Conservation (phyloP, 2,797 vertebrate genomes). For the Falco concolor region DNA sequence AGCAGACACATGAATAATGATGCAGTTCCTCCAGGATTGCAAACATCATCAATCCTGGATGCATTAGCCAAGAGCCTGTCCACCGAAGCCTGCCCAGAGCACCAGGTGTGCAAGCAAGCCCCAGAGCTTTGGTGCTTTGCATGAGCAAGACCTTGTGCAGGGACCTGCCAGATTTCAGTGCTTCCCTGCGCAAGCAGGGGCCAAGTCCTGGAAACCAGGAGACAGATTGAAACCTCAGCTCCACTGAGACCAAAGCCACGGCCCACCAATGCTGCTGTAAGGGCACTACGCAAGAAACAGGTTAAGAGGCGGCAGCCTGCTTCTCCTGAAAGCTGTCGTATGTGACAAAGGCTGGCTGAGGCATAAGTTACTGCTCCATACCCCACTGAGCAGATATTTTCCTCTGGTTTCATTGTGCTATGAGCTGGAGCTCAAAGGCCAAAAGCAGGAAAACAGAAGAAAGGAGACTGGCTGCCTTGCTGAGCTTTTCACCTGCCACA, state of each 20-base stretch:
- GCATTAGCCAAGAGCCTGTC: neutral
- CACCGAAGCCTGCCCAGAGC: neutral
- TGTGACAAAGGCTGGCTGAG: neutral
- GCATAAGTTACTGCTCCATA: neutral
- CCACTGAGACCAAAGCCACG: neutral
- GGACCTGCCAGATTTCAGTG: rapidly evolving
- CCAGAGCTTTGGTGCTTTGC: neutral
- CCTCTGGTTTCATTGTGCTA: neutral
- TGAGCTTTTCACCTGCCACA: neutral
- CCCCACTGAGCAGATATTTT: neutral
- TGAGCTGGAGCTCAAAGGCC: neutral
- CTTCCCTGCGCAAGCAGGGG: neutral
- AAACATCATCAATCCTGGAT: neutral
- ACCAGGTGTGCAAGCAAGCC: rapidly evolving
- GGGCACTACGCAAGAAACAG: neutral
- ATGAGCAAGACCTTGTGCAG: neutral
- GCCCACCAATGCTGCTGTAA: neutral
- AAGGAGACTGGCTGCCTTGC: neutral
- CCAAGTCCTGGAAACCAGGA: neutral
- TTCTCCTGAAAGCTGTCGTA: neutral
- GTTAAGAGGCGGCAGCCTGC: neutral
- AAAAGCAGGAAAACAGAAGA: neutral
- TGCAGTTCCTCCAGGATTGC: neutral
- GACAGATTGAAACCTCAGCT: neutral
- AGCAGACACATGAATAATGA: neutral